Conservation (phyloP, 2,888 invertebrate genomes). For the Bedellia somnulentella region DNA sequence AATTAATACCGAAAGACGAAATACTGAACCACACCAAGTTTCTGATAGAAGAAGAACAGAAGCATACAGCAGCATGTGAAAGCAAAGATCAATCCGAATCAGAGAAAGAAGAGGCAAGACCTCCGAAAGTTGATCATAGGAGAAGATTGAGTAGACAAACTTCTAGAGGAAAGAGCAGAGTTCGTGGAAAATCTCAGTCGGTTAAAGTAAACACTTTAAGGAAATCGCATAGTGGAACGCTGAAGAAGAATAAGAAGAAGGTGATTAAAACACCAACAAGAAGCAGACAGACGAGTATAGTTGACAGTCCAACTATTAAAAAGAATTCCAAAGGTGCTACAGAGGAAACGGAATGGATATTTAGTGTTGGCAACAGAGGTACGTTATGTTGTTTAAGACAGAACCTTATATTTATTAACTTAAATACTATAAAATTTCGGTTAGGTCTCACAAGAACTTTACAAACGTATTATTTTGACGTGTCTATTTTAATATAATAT, state of each 20-base stretch:
- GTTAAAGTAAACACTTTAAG: conserved; percentile 45
- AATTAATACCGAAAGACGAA: conserved; percentile 27
- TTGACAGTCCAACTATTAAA: conserved; percentile 35
- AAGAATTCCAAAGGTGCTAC: conserved; percentile 32
- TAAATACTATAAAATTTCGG: too few relatives aligned
- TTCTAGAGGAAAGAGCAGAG: conserved; percentile 50
- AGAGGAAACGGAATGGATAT: conserved; percentile 46
- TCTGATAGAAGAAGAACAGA: conserved; percentile 44
- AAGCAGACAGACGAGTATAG: conserved; percentile 44
- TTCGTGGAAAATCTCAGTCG: conserved; percentile 43
- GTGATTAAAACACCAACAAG: conserved; percentile 29
- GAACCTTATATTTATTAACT: too few relatives aligned
- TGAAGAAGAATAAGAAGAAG: conserved; percentile 49
- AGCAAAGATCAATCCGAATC: conserved; percentile 35
- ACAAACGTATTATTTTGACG: too few relatives aligned
- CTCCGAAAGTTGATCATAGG: conserved; percentile 30
- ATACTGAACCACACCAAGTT: conserved; percentile 35
- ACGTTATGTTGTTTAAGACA: too few relatives aligned
- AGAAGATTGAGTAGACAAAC: conserved; percentile 45
- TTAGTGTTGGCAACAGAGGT: conserved; percentile 20
- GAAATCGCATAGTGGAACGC: conserved; percentile 47
- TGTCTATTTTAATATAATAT: too few relatives aligned
- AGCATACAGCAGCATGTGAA: conserved; percentile 27
- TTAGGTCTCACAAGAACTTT: too few relatives aligned
- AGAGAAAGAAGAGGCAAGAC: conserved; percentile 31